Evolutionary conservation across 2,888 invertebrate genomes (phyloP).

Genomic region (Mythimna vitellina): DNA sequence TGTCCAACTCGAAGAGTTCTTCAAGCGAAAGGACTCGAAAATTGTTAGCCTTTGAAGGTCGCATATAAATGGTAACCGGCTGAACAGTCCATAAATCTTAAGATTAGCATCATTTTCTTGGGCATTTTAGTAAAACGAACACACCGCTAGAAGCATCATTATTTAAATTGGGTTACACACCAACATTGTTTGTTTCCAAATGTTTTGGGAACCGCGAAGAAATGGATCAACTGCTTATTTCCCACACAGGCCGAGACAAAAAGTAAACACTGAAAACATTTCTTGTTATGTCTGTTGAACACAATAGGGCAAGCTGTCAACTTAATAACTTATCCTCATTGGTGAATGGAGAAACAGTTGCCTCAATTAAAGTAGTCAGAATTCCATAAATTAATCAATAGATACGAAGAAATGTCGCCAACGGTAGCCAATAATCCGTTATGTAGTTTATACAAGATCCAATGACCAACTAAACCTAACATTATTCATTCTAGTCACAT

Average conservation of each 20-base stretch:
- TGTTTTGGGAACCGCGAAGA: conserved; percentile 45
- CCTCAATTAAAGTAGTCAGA: conserved; percentile 13
- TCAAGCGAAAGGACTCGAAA: conserved; percentile 12
- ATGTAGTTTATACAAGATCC: conserved; percentile 7
- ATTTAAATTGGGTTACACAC: conserved; percentile 28
- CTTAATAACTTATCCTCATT: background rate
- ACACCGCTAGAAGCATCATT: conserved; percentile 9
- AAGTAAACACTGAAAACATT: conserved; percentile 27
- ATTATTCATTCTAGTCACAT: conserved; percentile 17
- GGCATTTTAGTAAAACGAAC: conserved; percentile 30
- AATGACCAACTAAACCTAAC: conserved; percentile 2
- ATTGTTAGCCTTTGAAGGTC: conserved; percentile 49
- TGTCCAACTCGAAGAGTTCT: conserved; percentile 1
- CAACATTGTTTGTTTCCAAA: conserved; percentile 18
- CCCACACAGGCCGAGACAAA: conserved; percentile 16
- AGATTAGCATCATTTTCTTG: conserved; percentile 50
- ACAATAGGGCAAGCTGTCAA: conserved; percentile 2
- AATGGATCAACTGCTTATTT: conserved; percentile 27
- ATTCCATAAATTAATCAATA: conserved; percentile 31
- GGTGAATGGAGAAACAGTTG: background rate
- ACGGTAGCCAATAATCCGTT: conserved; percentile 1
- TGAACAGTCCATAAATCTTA: conserved; percentile 52
- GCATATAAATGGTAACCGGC: conserved; percentile 21
- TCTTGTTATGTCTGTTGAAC: conserved; percentile 12
- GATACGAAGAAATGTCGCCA: conserved; percentile 12